phyloP scores from a whole-genome alignment of 2,797 vertebrate species.

The Rhynchonycteris naso region DNA sequence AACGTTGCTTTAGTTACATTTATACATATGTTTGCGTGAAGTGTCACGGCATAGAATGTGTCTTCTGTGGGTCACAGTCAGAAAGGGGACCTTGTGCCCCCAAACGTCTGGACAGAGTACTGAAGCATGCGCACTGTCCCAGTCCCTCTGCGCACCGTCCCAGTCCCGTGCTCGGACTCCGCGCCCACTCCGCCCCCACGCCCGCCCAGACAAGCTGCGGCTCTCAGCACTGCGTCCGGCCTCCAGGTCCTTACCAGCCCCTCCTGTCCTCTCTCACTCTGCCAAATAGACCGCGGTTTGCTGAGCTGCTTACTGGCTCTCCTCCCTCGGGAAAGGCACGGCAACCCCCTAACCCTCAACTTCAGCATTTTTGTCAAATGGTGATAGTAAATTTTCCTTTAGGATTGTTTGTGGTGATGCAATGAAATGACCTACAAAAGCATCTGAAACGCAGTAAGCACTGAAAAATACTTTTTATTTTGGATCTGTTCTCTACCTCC shows the following conservation, averaged over 20 bases:
- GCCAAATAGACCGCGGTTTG: neutral
- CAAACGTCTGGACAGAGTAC: neutral
- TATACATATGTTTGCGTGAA: neutral
- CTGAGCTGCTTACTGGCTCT: neutral
- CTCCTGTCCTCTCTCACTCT: neutral
- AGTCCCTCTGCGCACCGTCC: rapidly evolving
- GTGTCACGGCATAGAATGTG: neutral
- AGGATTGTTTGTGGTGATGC: neutral
- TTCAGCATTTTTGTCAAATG: neutral
- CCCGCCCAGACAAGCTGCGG: neutral
- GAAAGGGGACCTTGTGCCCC: neutral
- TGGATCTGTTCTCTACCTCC: neutral
- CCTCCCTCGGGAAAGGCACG: neutral
- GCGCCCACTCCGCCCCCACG: neutral
- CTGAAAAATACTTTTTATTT: neutral
- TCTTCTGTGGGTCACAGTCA: neutral
- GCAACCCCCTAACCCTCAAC: neutral
- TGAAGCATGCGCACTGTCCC: too few species aligned
- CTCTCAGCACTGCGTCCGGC: neutral
- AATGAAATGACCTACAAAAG: neutral
- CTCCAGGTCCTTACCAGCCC: neutral
- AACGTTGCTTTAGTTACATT: neutral
- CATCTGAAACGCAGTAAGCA: neutral
- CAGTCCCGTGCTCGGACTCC: neutral
- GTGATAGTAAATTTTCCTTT: neutral